Conservation (phyloP, 2,888 invertebrate species). For the Bellardia pandia region DNA sequence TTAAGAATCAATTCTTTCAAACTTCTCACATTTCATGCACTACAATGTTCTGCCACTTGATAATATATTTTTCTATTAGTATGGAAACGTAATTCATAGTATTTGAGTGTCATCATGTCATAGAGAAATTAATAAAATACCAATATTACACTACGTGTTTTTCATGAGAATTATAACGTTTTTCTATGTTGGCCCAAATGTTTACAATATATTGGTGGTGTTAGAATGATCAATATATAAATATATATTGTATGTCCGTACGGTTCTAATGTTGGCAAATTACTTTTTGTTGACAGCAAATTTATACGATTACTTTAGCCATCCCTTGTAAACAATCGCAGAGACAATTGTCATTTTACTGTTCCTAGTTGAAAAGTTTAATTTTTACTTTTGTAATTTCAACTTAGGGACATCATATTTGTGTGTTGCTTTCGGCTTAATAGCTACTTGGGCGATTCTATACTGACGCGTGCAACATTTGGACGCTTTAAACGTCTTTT, state of each 20-base stretch:
- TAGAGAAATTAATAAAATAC: constrained; percentile 63
- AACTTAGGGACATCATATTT: too few species aligned
- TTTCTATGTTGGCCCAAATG: not conserved
- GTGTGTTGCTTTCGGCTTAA: too few species aligned
- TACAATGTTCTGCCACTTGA: constrained; percentile 22
- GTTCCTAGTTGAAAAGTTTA: too few species aligned
- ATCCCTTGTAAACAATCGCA: too few species aligned
- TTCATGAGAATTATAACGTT: constrained; percentile 32
- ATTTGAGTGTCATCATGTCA: constrained; percentile 56
- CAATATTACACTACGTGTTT: constrained; percentile 54
- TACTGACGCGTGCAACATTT: too few species aligned
- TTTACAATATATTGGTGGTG: not conserved
- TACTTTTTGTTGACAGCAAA: not conserved
- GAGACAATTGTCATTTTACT: too few species aligned
- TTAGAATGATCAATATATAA: not conserved
- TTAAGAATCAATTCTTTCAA: not conserved
- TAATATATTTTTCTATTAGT: constrained; percentile 7
- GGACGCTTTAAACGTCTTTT: too few species aligned
- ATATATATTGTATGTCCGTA: not conserved
- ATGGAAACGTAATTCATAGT: constrained; percentile 42
- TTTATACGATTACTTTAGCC: too few species aligned
- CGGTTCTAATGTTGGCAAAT: too few species aligned
- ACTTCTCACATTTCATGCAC: not conserved
- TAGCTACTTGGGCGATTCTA: too few species aligned
- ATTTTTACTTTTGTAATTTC: too few species aligned